Base-by-base conservation (phyloP, 1,140 invertebrate genomes). In the Hetaerina americana region DNA sequence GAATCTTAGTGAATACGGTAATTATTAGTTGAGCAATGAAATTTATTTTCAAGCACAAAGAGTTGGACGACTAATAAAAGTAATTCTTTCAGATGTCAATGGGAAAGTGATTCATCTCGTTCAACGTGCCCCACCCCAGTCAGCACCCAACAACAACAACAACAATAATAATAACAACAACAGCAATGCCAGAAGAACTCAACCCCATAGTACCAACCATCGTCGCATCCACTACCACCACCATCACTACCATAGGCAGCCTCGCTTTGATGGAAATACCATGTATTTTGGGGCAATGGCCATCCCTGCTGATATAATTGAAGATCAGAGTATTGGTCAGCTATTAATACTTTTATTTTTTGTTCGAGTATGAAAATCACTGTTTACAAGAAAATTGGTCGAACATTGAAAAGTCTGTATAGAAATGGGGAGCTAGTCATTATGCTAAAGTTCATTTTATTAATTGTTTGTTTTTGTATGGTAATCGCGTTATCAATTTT, bases 81-180 rank as follows among this genome's bases (percentile, higher is more conserved):
- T 69, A 69, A 25, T 74, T 74, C 74, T 74, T 76, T 5, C 78
- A 96, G 95, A 94, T 87, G 89, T 97, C 12, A 85, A 95, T 82
- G 93, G 92, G 0, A 96, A 96, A 83, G 94, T 95, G 22, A 87
- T 98, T 68, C 95, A 98, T 80, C 85, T 98, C 77, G 95, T 97
- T n/a, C 91, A 95, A 81, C 83, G 92, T 31, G 88, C 92, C 5
- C 93, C 93, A 24, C 85, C 85, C 66, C 78, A 80, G 74, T 74
- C 81, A 27, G 78, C 78, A 66, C 73, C 72, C 75, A 40, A 57
- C 72, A 68, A 75, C 73, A 25, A 31, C 70, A 26, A 49, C 75
- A 40, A 57, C 72, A 68, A 75, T 73, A 25, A 31, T 70, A 26
- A 49, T 74, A 40, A 57, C 72, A 68, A 75, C 73, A 25, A 31